Percentiles rank a stretch among this genome's conserved stretches.
Evolutionary conservation across 2,113 vertebrate species (phyloP).

Genomic region (Zosterops pallidus): DNA sequence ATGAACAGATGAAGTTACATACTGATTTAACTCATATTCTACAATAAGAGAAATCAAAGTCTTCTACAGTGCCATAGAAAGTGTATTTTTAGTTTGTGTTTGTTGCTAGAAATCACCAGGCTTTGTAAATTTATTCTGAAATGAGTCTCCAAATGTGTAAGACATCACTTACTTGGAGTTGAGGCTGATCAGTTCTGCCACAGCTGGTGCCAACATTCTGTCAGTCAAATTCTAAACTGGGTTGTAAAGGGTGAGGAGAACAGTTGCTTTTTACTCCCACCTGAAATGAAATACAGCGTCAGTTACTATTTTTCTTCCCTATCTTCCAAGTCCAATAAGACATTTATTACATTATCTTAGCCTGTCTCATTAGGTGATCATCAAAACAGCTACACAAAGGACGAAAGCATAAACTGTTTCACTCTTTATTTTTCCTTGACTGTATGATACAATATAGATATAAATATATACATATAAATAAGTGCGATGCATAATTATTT

Average conservation of each 20-base stretch:
- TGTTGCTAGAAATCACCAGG: not conserved
- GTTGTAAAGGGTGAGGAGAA: slow-evolving; percentile 67
- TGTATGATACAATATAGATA: not conserved
- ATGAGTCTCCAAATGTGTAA: not conserved
- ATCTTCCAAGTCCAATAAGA: slow-evolving; percentile 9
- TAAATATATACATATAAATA: not conserved
- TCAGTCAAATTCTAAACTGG: slow-evolving; percentile 54
- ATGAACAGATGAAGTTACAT: not conserved
- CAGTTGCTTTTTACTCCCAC: slow-evolving; percentile 69
- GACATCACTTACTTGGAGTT: slow-evolving; percentile 80
- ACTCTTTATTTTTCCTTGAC: slow-evolving; percentile 8
- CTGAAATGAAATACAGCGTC: slow-evolving; percentile 69
- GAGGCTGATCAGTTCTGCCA: slow-evolving; percentile 73
- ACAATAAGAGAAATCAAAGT: not conserved
- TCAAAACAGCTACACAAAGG: not conserved
- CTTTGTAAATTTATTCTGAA: not conserved
- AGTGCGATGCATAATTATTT: not conserved
- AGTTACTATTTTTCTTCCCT: slow-evolving; percentile 12
- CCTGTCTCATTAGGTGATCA: not conserved
- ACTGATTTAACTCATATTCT: not conserved
- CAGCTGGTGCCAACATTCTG: slow-evolving; percentile 83
- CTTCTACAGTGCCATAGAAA: not conserved
- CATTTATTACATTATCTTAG: slow-evolving; percentile 33
- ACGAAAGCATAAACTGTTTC: not conserved
- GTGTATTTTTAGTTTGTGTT: not conserved